Conservation (phyloP, 2,797 vertebrate genomes). For the Meriones psammophilus region DNA sequence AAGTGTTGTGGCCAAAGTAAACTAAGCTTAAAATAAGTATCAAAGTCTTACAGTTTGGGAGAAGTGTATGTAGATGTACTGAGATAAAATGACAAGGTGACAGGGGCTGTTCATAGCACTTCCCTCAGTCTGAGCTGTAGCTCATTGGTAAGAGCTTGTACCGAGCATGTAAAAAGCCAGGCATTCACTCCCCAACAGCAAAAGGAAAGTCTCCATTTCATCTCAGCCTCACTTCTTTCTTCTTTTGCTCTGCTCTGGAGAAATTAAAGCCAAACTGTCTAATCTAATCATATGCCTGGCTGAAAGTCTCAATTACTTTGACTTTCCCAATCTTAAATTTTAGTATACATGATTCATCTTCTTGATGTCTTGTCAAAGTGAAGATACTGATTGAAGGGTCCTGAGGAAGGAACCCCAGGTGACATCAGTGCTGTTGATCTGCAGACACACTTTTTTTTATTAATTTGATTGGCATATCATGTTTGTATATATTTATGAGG, state of each 20-base stretch:
- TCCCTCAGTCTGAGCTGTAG: no score
- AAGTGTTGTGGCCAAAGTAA: neutral
- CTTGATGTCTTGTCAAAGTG: neutral
- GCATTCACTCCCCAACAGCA: neutral
- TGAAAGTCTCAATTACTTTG: conserved; percentile 21
- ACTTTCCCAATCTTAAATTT: neutral
- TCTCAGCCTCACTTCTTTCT: neutral
- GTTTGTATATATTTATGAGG: neutral
- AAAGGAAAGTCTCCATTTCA: neutral
- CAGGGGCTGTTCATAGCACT: neutral
- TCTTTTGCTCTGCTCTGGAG: neutral
- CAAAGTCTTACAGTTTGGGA: neutral
- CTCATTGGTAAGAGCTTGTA: neutral
- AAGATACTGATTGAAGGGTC: neutral
- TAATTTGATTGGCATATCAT: neutral
- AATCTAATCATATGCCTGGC: neutral
- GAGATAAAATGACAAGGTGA: neutral
- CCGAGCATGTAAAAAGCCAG: neutral
- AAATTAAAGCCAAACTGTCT: neutral
- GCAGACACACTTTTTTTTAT: neutral
- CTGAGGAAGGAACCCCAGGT: neutral
- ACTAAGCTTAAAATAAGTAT: conserved; percentile 11
- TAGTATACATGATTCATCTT: neutral
- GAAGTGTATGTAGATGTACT: neutral
- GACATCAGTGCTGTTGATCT: neutral